These are phyloP conservation scores for Caenorhabditis sulstoni DNA, from an alignment of 2,888 invertebrate species.

Conservation along the genomic window DNA sequence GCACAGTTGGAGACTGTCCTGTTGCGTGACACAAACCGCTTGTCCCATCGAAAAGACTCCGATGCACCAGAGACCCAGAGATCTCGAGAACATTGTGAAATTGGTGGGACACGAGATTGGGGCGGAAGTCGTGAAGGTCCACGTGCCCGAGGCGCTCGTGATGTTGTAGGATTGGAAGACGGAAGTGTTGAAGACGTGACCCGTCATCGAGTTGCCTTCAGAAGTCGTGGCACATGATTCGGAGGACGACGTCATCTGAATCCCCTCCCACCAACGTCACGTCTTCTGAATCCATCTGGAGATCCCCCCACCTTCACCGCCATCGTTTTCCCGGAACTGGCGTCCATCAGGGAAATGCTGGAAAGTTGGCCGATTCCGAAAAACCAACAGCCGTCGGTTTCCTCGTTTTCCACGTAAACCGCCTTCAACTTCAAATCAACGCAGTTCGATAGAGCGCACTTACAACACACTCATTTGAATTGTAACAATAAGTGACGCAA, in stretches of 20 bases:
- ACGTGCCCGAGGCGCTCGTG: neutral
- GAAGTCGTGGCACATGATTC: neutral
- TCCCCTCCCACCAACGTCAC: too few species aligned
- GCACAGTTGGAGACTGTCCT: neutral
- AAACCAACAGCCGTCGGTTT: too few species aligned
- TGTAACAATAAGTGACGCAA: conserved; percentile 7
- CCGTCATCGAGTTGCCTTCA: conserved; percentile 3
- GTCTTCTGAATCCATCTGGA: too few species aligned
- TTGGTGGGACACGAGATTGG: neutral
- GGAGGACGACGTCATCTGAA: neutral
- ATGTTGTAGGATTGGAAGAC: conserved; percentile 21
- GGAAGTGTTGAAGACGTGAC: neutral
- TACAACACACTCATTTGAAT: neutral
- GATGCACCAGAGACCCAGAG: conserved; percentile 19
- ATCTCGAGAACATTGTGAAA: neutral
- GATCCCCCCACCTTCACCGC: too few species aligned
- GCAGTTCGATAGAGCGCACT: too few species aligned
- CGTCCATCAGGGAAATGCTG: neutral
- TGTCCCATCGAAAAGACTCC: neutral
- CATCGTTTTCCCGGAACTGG: neutral
- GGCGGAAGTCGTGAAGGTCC: neutral
- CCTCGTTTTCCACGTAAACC: too few species aligned
- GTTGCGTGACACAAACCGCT: neutral
- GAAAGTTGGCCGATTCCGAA: neutral
- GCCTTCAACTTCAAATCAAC: too few species aligned